Evolutionary conservation across 2,797 vertebrate genomes (phyloP).

Genomic region (Pangasius larnaudii): DNA sequence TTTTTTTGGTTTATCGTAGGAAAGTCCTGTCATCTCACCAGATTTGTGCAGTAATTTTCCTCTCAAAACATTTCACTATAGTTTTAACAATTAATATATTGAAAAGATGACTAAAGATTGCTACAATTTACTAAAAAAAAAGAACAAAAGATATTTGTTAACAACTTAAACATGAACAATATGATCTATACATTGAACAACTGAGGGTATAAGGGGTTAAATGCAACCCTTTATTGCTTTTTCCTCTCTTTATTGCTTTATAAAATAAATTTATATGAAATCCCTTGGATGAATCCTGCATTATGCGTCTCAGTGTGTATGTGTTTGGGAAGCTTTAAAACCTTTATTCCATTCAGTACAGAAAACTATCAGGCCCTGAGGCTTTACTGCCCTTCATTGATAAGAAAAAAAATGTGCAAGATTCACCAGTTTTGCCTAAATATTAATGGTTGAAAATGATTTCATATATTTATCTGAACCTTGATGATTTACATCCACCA

Average conservation of each 20-base stretch:
- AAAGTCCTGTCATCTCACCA: background rate
- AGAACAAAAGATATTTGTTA: background rate
- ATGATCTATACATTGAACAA: background rate
- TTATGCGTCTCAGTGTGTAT: background rate
- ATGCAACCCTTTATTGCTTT: background rate
- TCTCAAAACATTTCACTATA: background rate
- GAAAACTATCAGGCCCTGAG: background rate
- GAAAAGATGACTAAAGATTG: background rate
- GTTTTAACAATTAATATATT: background rate
- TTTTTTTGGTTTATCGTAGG: no score
- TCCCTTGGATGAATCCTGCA: background rate
- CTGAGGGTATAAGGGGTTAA: background rate
- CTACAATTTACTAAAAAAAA: background rate
- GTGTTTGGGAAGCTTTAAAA: background rate
- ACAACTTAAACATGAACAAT: background rate
- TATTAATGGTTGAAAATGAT: background rate
- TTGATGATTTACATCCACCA: background rate
- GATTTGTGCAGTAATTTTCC: background rate
- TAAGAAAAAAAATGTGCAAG: no score
- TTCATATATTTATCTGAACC: background rate
- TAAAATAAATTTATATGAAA: background rate
- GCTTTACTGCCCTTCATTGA: conserved; percentile 26
- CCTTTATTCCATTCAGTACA: conserved; percentile 11
- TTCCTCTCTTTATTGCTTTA: background rate
- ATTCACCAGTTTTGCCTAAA: background rate